phyloP scores from a whole-genome alignment of 2,888 invertebrate species.

The Perizoma flavofasciatum region DNA sequence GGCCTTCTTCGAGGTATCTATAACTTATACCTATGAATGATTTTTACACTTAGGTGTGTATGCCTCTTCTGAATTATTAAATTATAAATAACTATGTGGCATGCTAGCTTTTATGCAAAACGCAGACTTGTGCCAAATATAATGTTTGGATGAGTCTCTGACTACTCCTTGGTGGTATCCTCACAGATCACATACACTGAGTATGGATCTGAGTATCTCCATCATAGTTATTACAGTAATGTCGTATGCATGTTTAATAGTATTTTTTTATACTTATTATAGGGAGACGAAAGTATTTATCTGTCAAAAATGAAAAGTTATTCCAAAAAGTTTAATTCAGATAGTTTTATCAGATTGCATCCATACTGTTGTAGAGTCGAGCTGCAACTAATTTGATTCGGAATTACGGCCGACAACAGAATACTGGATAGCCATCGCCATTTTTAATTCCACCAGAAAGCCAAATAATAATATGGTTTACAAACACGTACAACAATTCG shows the following conservation, averaged over 20 bases:
- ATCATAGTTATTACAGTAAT: background rate
- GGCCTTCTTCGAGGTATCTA: background rate
- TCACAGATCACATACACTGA: too few relatives aligned
- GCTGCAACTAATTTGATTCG: conserved; percentile 34
- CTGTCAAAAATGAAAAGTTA: conserved; percentile 23
- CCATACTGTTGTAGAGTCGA: conserved; percentile 8
- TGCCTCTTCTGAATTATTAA: too few relatives aligned
- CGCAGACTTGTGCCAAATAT: too few relatives aligned
- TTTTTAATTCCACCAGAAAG: conserved; percentile 52
- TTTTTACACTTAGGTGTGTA: too few relatives aligned
- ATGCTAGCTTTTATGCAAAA: too few relatives aligned
- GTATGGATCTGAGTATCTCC: too few relatives aligned
- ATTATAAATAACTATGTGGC: too few relatives aligned
- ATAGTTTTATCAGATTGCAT: conserved; percentile 34
- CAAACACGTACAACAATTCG: conserved; percentile 43
- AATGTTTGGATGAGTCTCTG: too few relatives aligned
- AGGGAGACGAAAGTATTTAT: background rate
- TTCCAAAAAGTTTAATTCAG: conserved; percentile 29
- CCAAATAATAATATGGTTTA: conserved; percentile 43
- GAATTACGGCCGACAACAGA: conserved; percentile 32
- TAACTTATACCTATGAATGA: too few relatives aligned
- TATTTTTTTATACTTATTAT: too few relatives aligned
- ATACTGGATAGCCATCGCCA: conserved; percentile 36
- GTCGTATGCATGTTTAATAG: conserved; percentile 5
- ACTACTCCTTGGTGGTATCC: too few relatives aligned